These are phyloP conservation scores for Lomographa bimaculata DNA, from an alignment of 2,888 invertebrate genomes.

Conservation along the genomic window DNA sequence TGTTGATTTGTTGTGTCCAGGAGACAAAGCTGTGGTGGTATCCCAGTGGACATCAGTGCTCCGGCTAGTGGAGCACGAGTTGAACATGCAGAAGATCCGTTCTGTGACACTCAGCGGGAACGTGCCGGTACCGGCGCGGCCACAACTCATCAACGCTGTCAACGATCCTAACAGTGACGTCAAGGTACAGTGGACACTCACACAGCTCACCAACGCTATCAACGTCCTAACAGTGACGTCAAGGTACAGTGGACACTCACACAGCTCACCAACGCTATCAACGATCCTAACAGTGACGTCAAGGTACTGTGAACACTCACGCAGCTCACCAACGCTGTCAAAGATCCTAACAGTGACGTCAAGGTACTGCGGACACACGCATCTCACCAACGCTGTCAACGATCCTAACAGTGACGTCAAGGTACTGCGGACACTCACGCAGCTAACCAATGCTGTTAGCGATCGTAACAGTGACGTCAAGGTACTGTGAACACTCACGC, in stretches of 20 bases:
- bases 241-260: no score
- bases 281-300: slow-evolving; percentile 82
- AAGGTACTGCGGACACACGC: no score
- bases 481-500: slow-evolving; percentile 87
- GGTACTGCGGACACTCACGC: no score
- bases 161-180: slow-evolving; percentile 85
- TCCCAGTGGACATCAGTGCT: slow-evolving; percentile 97
- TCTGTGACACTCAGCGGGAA: slow-evolving; percentile 89
- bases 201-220: slow-evolving; percentile 87
- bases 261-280: slow-evolving; percentile 88
- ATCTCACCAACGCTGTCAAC: slow-evolving; percentile 89
- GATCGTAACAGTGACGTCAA: slow-evolving; percentile 88
- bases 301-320: no score
- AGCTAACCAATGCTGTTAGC: slow-evolving; percentile 89
- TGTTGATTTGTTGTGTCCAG: no score
- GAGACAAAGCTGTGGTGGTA: slow-evolving; percentile 92
- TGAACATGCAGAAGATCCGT: slow-evolving; percentile 77
- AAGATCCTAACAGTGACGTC: slow-evolving; percentile 82
- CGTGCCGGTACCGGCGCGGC: slow-evolving; percentile 88
- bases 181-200: no score
- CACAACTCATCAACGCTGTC: slow-evolving; percentile 87
- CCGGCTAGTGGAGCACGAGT: slow-evolving; percentile 86
- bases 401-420: slow-evolving; percentile 79
- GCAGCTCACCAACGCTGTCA: slow-evolving; percentile 88
- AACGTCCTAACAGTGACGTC: slow-evolving; percentile 84